phyloP scores from a whole-genome alignment of 1,140 invertebrate species.

The Papilio dardanus region DNA sequence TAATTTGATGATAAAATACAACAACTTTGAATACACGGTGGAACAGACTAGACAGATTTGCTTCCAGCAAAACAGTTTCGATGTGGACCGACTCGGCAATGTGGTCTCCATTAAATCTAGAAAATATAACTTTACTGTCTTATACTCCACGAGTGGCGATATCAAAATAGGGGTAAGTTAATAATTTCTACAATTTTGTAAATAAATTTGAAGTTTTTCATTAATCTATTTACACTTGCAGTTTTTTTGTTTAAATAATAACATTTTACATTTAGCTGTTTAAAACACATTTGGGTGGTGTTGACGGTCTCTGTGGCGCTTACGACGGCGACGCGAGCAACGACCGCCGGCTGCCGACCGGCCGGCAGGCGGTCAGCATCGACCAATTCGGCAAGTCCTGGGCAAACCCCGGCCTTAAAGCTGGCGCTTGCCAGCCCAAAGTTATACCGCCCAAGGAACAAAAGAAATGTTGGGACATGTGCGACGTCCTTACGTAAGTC shows the following conservation, averaged over 20 bases:
- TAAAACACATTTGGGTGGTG: constrained; percentile 83
- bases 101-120: constrained; percentile 86
- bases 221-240: too few relatives aligned
- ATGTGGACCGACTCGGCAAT: constrained; percentile 86
- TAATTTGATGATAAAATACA: constrained; percentile 86
- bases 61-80: constrained; percentile 85
- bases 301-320: constrained; percentile 91
- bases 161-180: constrained; percentile 86
- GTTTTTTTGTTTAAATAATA: neutral
- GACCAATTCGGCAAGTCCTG: constrained; percentile 90
- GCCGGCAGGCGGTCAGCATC: constrained; percentile 83
- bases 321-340: constrained; percentile 86
- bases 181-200: neutral
- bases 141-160: constrained; percentile 87
- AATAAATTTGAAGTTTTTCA: neutral
- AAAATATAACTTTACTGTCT: constrained; percentile 88
- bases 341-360: constrained; percentile 88
- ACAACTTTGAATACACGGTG: constrained; percentile 84
- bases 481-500: constrained; percentile 68
- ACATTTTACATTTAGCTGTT: constrained; percentile 60
- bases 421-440: constrained; percentile 83
- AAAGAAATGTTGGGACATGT: constrained; percentile 82
- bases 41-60: constrained; percentile 87
- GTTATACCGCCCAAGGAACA: constrained; percentile 84
- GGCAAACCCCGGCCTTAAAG: constrained; percentile 83